Conservation (phyloP, 2,113 vertebrate genomes). For the Ageneiosus marmoratus region DNA sequence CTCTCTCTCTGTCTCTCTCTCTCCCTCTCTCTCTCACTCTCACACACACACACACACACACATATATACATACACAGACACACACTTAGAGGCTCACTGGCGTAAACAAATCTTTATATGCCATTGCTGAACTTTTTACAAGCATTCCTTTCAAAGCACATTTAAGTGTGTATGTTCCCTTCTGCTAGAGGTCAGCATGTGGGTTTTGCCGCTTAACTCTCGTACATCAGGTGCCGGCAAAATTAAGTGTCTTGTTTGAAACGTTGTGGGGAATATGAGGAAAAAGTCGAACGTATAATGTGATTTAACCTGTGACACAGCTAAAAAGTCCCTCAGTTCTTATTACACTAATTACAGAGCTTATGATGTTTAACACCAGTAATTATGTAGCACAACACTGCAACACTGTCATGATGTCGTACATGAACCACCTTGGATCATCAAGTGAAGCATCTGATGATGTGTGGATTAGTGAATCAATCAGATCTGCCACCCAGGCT, state of each 20-base stretch:
- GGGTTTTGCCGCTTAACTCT: neutral
- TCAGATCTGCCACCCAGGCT: neutral
- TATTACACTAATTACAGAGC: neutral
- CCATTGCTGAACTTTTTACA: conserved; percentile 20
- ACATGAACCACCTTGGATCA: neutral
- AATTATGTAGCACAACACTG: neutral
- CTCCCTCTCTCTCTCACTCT: too few species aligned
- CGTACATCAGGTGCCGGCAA: neutral
- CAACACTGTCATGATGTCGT: conserved; percentile 1
- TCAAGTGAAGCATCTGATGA: neutral
- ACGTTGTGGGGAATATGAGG: neutral
- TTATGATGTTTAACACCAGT: conserved; percentile 4
- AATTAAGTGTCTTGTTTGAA: neutral
- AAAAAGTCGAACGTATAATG: neutral
- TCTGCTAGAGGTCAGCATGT: neutral
- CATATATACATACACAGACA: conserved; percentile 27
- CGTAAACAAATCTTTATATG: conserved; percentile 43
- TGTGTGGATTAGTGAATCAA: neutral
- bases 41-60: conserved; percentile 20
- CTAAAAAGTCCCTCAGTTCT: neutral
- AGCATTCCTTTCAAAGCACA: conserved; percentile 30
- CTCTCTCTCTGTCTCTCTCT: too few species aligned
- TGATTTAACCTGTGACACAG: neutral
- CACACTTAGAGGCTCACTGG: conserved; percentile 11
- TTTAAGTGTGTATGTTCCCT: neutral